A percentile compares a stretch with the other conserved stretches of the same genome.
Evolutionary conservation across 2,113 vertebrate species (phyloP).

Genomic region (Oncorhynchus mykiss): DNA sequence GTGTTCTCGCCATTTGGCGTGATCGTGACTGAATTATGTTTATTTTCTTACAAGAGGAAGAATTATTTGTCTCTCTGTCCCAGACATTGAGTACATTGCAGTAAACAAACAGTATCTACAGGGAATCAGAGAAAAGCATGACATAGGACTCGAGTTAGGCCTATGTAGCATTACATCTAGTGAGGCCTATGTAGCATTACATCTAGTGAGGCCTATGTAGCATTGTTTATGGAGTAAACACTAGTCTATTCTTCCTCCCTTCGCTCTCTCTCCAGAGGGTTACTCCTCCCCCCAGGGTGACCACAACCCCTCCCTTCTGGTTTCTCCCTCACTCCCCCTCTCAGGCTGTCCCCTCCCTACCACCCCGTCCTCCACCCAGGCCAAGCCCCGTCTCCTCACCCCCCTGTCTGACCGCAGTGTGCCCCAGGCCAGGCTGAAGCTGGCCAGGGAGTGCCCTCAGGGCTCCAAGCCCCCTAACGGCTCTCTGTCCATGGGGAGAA

Average conservation of each 20-base stretch:
- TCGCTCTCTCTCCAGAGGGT: constrained; percentile 55
- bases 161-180: too few species aligned
- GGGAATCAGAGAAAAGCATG: too few species aligned
- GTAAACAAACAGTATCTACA: too few species aligned
- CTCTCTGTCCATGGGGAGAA: constrained; percentile 79
- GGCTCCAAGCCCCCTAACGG: constrained; percentile 83
- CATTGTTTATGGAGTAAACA: too few species aligned
- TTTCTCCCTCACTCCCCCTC: constrained; percentile 84
- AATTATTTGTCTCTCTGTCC: too few species aligned
- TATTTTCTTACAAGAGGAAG: too few species aligned
- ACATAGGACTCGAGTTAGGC: too few species aligned
- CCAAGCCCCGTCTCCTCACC: constrained; percentile 83
- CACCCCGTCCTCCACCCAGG: constrained; percentile 85
- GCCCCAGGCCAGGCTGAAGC: constrained; percentile 72
- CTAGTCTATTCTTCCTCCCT: neutral
- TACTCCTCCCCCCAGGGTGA: constrained; percentile 84
- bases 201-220: too few species aligned
- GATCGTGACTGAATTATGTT: too few species aligned
- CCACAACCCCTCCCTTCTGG: constrained; percentile 85
- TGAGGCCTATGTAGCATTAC: too few species aligned
- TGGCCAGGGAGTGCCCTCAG: constrained; percentile 81
- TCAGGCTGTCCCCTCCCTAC: constrained; percentile 89
- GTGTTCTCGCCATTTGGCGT: too few species aligned
- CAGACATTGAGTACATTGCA: too few species aligned
- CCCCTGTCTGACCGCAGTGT: constrained; percentile 81